Evolutionary conservation across 2,888 invertebrate genomes (phyloP).

Genomic region (Lasioglossum pauxillum): DNA sequence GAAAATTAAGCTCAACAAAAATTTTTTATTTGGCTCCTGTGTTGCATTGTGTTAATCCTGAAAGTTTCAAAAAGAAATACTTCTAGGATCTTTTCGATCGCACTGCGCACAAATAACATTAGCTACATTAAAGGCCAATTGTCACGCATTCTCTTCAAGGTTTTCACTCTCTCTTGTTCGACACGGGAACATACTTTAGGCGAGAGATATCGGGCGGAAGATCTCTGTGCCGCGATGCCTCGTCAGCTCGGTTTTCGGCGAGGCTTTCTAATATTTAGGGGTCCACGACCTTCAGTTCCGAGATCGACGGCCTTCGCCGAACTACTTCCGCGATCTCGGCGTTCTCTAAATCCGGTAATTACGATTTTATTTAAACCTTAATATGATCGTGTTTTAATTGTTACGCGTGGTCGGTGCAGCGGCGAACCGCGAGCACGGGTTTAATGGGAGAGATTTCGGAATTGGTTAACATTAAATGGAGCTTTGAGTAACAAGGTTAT

Average conservation of each 20-base stretch:
- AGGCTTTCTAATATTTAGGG: slow-evolving; percentile 2
- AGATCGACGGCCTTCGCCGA: slow-evolving; percentile 6
- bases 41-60: background rate
- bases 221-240: background rate
- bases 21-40: too few relatives aligned
- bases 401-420: background rate
- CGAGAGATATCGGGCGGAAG: background rate
- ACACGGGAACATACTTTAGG: background rate
- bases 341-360: background rate
- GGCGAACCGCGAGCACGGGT: background rate
- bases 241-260: background rate
- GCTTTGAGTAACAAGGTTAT: slow-evolving; percentile 9
- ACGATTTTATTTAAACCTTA: background rate
- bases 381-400: background rate
- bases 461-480: slow-evolving; percentile 13
- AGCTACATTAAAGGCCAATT: slow-evolving; percentile 3
- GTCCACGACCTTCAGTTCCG: background rate
- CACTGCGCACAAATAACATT: background rate
- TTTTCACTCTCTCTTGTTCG: slow-evolving; percentile 7
- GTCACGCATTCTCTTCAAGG: slow-evolving; percentile 14
- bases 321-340: background rate
- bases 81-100: background rate
- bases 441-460: slow-evolving; percentile 11
- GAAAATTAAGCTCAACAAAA: too few relatives aligned
- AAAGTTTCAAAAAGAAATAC: background rate